Conservation (phyloP, 64 coral and sea anemone genomes). For the Dendronephthya gigantea region DNA sequence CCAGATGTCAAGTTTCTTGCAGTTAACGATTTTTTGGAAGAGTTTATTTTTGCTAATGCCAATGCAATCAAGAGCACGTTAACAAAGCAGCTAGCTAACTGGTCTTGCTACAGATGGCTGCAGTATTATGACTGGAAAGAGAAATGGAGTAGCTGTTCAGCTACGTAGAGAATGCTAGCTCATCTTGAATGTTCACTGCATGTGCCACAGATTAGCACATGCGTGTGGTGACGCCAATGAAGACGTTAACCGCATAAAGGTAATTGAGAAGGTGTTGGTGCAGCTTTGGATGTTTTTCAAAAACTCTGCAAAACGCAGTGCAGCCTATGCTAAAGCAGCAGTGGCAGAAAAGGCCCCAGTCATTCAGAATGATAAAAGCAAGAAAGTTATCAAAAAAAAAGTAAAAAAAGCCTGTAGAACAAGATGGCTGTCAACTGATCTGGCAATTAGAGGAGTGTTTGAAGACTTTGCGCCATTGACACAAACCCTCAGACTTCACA, state of each 20-base stretch:
- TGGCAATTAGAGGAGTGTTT: neutral
- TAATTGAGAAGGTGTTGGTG: conserved; percentile 8
- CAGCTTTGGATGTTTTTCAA: conserved; percentile 34
- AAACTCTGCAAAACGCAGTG: conserved; percentile 30
- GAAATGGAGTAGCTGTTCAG: conserved; percentile 33
- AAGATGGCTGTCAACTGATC: neutral
- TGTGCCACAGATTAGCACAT: conserved; percentile 26
- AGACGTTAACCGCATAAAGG: conserved; percentile 2
- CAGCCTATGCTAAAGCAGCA: conserved; percentile 31
- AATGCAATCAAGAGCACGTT: conserved; percentile 34
- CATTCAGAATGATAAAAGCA: neutral
- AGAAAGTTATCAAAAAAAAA: conserved; percentile 12
- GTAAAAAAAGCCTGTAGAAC: conserved; percentile 26
- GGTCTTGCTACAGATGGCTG: conserved; percentile 39
- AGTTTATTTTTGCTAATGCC: conserved; percentile 34
- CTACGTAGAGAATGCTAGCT: conserved; percentile 18
- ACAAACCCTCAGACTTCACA: neutral
- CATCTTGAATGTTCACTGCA: conserved; percentile 23
- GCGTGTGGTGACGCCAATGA: conserved; percentile 33
- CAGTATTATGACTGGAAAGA: conserved; percentile 49
- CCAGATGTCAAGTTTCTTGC: conserved; percentile 27
- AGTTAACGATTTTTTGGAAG: conserved; percentile 35
- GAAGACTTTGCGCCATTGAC: neutral
- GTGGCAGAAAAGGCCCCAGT: neutral
- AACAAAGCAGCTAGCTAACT: conserved; percentile 34